Evolutionary conservation across 1,140 invertebrate genomes (phyloP), one percentile per base, ranked within the genome.

Genomic region (Cylas formicarius): DNA sequence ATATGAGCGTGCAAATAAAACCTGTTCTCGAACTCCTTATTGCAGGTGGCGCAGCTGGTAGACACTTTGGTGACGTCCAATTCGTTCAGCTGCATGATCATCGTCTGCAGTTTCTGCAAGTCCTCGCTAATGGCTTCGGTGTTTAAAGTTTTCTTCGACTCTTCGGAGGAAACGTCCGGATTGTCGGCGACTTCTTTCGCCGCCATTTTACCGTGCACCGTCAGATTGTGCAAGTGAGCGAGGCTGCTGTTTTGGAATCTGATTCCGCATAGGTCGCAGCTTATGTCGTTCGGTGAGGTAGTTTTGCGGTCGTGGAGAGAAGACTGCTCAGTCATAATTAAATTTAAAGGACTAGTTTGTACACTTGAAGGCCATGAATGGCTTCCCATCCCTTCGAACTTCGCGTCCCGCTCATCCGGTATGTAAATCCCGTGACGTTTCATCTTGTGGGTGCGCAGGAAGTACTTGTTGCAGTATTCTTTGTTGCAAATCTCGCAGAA

Each of bases 401-500:
- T 63, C 20, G 64, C 66, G 6, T 68, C 64, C 38, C 68, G 66
- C 23, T 73, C 74, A 9, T 76, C 75, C 0, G 76, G 75, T 20
- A 81, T 71, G 14, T 77, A 67, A 10, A 80, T 72, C 0, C 84
- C 83, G 57, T 89, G 85, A n/a, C 81, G 70, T 60, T 87, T 84
- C 65, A 88, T 76, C 55, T 93, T 90, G 65, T 97, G 92, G 11
- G 89, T 92, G 20, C 87, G 76, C 13, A 97, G 66, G 62, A 94
- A 95, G 60, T 94, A 94, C 61, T 94, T 92, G 63, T 95, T 96
- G 66, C 86, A 89, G 65, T 94, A 90, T 69, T 95, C 91, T 63
- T 95, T 95, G 61, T 86, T 87, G 62, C 92, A 97, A 31, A 94
- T 79, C 59, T 94, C 90, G 67, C 91, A 96, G 62, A 92, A 95